phyloP scores from a whole-genome alignment of 2,888 invertebrate species.

The Ornithoptera alexandrae region DNA sequence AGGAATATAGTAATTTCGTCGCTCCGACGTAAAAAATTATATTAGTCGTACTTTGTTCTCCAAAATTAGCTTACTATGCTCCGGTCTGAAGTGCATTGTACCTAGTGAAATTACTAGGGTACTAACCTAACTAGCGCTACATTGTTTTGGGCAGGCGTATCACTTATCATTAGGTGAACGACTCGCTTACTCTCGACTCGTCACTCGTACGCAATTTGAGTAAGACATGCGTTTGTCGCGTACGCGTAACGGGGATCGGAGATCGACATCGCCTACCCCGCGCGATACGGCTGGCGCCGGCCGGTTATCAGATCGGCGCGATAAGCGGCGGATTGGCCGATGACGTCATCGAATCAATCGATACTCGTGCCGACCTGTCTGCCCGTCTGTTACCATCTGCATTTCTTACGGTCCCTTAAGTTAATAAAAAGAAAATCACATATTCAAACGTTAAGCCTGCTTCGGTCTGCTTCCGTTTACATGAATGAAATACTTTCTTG shows the following conservation, averaged over 20 bases:
- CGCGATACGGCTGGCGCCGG: slow-evolving; percentile 48
- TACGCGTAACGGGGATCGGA: slow-evolving; percentile 9
- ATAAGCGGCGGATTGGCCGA: slow-evolving; percentile 50
- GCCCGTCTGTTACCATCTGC: slow-evolving; percentile 4
- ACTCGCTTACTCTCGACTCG: no score
- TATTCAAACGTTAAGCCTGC: background rate
- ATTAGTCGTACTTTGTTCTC: no score
- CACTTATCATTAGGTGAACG: no score
- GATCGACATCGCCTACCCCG: slow-evolving; percentile 11
- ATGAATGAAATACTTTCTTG: background rate
- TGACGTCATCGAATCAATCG: slow-evolving; percentile 50
- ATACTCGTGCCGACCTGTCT: slow-evolving; percentile 36
- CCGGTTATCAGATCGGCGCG: slow-evolving; percentile 50
- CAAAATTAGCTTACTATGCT: no score
- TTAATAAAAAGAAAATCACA: background rate
- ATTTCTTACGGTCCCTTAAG: slow-evolving; percentile 8
- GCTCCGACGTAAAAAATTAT: no score
- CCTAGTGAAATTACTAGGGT: no score
- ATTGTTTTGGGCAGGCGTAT: no score
- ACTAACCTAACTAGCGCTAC: no score
- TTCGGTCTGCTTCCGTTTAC: background rate
- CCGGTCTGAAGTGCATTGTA: no score
- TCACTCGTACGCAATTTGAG: background rate
- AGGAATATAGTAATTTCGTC: no score
- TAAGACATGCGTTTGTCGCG: background rate